phyloP scores from a whole-genome alignment of 1,140 invertebrate genomes.

The Geopemphigus sp. region DNA sequence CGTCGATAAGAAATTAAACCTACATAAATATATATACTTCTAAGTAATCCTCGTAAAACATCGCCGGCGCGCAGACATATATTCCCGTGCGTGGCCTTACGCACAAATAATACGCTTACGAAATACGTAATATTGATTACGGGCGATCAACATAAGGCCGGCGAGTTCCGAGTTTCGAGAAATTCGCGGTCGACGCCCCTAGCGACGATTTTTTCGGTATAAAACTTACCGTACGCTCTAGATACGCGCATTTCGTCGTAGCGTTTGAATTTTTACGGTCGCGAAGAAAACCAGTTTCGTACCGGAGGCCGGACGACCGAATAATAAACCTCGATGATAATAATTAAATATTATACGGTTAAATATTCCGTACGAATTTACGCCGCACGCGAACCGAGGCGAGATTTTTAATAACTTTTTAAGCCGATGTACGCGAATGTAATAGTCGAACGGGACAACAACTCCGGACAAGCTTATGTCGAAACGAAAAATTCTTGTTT shows the following conservation, averaged over 20 bases:
- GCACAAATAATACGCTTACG: neutral
- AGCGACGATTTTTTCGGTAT: neutral
- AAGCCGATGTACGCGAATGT: too few relatives aligned
- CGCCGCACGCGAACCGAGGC: too few relatives aligned
- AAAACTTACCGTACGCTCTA: neutral
- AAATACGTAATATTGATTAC: neutral
- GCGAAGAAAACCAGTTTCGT: neutral
- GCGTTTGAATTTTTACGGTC: neutral
- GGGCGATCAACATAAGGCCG: neutral
- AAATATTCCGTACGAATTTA: too few relatives aligned
- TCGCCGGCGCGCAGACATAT: neutral
- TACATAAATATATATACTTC: neutral
- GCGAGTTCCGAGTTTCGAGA: slow-evolving; percentile 5
- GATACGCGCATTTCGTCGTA: neutral
- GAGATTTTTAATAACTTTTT: neutral
- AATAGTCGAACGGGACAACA: too few relatives aligned
- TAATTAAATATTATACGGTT: neutral
- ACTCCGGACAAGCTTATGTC: neutral
- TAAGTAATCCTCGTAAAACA: neutral
- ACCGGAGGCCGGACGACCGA: neutral
- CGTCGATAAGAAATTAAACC: too few relatives aligned
- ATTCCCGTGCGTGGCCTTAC: too few relatives aligned
- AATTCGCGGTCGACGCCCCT: neutral
- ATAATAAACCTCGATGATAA: too few relatives aligned
- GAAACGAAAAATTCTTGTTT: neutral